These are phyloP conservation scores for Chamaea fasciata DNA, from an alignment of 2,113 vertebrate genomes.

Conservation along the genomic window DNA sequence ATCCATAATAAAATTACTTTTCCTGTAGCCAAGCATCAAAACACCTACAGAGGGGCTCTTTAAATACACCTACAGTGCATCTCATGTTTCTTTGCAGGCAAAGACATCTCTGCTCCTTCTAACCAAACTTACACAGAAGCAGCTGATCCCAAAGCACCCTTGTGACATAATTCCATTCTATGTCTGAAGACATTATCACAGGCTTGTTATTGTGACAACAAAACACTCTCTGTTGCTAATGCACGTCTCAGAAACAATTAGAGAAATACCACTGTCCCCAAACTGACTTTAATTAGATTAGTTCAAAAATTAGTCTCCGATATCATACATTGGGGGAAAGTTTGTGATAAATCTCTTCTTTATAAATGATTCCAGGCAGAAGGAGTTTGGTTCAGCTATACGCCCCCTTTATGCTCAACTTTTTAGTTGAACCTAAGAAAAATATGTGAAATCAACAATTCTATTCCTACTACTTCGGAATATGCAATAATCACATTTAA, in stretches of 20 bases:
- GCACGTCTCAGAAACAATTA: not conserved
- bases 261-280: not conserved
- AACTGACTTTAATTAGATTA: slow-evolving; percentile 12
- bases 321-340: not conserved
- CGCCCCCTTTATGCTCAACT: not conserved
- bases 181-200: not conserved
- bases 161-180: not conserved
- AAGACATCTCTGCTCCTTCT: not conserved
- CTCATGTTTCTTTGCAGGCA: rapidly evolving
- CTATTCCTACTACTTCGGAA: not conserved
- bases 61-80: not conserved
- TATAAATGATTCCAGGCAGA: not conserved
- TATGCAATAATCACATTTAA: not conserved
- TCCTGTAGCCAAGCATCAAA: not conserved
- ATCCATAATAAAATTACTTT: not conserved
- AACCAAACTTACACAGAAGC: not conserved
- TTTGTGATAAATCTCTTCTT: not conserved
- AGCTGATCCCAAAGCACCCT: not conserved
- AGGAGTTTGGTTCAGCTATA: not conserved
- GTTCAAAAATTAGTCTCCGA: not conserved
- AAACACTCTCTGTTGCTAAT: not conserved
- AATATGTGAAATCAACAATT: not conserved
- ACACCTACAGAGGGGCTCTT: not conserved
- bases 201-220: not conserved
- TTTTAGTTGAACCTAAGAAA: not conserved